Evolutionary conservation across 2,888 invertebrate species (phyloP), one percentile per base, ranked within the genome.

Genomic region (Ptychoptera albimana): DNA sequence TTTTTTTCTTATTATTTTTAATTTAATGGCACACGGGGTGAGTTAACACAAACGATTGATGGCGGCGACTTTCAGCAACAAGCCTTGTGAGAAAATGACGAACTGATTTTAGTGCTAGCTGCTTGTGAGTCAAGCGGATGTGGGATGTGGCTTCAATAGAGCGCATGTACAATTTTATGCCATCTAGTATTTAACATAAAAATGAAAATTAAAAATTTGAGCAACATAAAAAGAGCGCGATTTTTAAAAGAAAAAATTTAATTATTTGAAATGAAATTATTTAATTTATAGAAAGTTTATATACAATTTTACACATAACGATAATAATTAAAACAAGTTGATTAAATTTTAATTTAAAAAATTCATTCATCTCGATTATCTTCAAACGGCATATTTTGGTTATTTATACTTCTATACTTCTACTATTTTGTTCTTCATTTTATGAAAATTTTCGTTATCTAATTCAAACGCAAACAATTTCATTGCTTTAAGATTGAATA

Each of bases 41-140:
- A 42, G 42, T 42, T 42, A 42, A 42, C 42, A 42, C 42, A 42
- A 42, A 23, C 42, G 35, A 42, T 35, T 42, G 42, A 42, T 42
- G 42, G 40, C 40, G 40, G 40, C 40, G 11, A n/a, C 9, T n/a
- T 32, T 32, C 42, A 42, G 42, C 42, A 42, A 35, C 35, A 42
- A 35, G 16, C 41, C 32, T 14, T 9, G 31, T 31, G 40, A 40
- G 31, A 32, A 14, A 15, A 30, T 40, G 31, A 32, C 31, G 34
- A 32, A n/a, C n/a, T 38, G 32, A 11, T 16, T 35, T 23, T 23
- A 7, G 4, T 23, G 23, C 35, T 42, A 34, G 34, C 16, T 12
- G 8, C 16, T 16, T 42, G 16, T 12, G 13, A 31, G 11, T 32
- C 14, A 40, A 39, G 14, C 42, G 42, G 42, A 42, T 35, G 42